Conservation (phyloP, 2,113 vertebrate species). For the Corythaixoides concolor region DNA sequence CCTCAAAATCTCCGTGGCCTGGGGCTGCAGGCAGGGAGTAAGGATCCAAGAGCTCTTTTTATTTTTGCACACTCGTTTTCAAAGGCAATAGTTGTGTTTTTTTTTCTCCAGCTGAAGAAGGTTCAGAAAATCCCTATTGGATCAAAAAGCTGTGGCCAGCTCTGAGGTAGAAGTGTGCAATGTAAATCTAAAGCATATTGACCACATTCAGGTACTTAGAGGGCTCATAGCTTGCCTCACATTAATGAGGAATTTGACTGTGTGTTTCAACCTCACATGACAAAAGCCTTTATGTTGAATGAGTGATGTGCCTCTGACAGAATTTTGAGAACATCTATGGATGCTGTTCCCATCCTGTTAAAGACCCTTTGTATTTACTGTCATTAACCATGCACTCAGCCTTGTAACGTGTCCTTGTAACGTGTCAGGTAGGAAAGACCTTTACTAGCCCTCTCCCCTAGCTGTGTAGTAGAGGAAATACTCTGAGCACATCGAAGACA, state of each 20-base stretch:
- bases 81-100: not conserved
- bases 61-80: not conserved
- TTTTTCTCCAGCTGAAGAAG: not conserved
- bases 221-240: not conserved
- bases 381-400: not conserved
- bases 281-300: not conserved
- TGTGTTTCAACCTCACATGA: not conserved
- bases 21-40: not conserved
- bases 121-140: not conserved
- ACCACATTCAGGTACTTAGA: not conserved
- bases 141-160: not conserved
- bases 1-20: not conserved
- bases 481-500: not conserved
- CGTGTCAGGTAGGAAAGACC: not conserved
- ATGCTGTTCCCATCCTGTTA: not conserved
- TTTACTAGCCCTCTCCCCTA: not conserved
- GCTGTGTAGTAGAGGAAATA: not conserved
- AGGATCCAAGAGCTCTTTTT: not conserved
- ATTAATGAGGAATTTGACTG: not conserved
- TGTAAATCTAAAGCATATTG: not conserved
- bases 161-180: not conserved
- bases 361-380: not conserved
- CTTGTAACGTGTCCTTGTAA: not conserved
- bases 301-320: not conserved
- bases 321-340: not conserved